Base-by-base conservation (phyloP, 2,888 invertebrate genomes). In the Phasia obesa region DNA sequence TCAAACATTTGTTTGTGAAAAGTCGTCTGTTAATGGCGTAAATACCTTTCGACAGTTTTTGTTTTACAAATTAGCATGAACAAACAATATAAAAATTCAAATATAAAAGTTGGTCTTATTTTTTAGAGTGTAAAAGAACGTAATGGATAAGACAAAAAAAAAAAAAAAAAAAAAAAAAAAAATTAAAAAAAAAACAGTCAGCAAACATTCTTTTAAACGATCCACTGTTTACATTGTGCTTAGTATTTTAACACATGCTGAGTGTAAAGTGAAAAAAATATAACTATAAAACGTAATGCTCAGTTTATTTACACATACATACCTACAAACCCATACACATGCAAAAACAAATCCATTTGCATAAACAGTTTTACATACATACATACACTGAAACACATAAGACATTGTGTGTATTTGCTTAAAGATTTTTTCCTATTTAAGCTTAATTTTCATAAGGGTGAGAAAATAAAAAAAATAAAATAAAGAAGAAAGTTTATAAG, bases 181-280 rank as follows among this genome's bases (percentile, higher is more conserved):
- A n/a, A 42, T 42, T 2, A 17, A 7, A 7, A 53, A 23, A 6
- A 23, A 11, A 53, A 31, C n/a, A 31, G 60, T 42, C 51, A 6
- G 51, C 27, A 27, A 53, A 60, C 42, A 44, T 75, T 67, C 49
- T 25, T 65, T 67, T 23, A 51, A 74, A 65, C 44, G 42, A 53
- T 60, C 23, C 42, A 60, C 60, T 69, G 17, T 77, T 53, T 78
- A 70, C 47, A 64, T 55, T 62, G 23, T 70, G 47, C 62, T 77
- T 64, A 77, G 23, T 31, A 49, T 74, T 77, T 62, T 49, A 74
- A 51, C 74, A 74, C 77, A 78, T 70, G 82, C 82, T 78, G 82
- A 74, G 77, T 60, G 57, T 70, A 64, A 82, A 64, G 42, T 73
- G 51, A 62, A 62, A 69, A 69, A 69, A 71, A 38, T 49, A 31